Conservation (phyloP, 2,113 vertebrate species). For the Lepus timidus region DNA sequence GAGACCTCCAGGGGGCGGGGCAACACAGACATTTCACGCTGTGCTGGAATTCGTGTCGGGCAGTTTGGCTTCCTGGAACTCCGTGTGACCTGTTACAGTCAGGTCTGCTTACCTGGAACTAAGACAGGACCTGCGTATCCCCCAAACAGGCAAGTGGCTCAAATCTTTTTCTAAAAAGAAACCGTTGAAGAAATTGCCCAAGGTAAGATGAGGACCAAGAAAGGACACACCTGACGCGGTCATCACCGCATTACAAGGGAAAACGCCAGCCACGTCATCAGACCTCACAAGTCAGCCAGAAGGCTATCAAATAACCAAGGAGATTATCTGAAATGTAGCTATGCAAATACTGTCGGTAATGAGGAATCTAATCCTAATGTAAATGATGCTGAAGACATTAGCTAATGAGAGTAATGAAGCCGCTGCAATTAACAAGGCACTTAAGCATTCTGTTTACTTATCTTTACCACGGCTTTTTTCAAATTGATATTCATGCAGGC, state of each 20-base stretch:
- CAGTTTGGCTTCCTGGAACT: not conserved
- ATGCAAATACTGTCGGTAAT: not conserved
- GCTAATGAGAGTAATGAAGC: not conserved
- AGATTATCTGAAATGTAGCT: not conserved
- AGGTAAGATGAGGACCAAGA: not conserved
- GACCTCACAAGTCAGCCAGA: not conserved
- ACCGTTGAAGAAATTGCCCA: not conserved
- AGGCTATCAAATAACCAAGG: not conserved
- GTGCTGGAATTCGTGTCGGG: accelerated
- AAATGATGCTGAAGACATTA: not conserved
- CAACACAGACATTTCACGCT: not conserved
- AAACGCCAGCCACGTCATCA: not conserved
- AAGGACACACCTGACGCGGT: not conserved
- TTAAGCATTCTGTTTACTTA: not conserved
- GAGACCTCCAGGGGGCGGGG: not conserved
- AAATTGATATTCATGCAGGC: not conserved
- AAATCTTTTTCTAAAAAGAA: not conserved
- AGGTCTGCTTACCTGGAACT: not conserved
- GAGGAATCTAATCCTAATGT: not conserved
- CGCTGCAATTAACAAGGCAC: not conserved
- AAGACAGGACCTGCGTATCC: not conserved
- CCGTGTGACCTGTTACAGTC: accelerated
- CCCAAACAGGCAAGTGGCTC: not conserved
- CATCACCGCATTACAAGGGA: not conserved
- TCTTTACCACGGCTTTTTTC: not conserved